phyloP scores from a whole-genome alignment of 2,113 vertebrate species.

The Sylvicapra grimmia region DNA sequence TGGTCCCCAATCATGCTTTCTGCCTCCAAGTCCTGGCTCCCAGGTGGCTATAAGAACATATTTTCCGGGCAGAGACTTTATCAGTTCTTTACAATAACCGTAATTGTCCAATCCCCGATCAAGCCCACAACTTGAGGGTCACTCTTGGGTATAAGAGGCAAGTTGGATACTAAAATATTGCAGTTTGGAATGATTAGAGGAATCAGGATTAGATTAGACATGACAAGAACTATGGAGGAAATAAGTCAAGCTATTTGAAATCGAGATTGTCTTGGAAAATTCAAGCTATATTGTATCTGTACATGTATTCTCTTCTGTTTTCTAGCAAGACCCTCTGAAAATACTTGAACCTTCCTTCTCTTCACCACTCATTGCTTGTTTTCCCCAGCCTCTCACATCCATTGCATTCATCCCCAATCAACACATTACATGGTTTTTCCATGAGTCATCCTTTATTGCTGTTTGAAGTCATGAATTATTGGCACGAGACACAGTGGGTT shows the following conservation, averaged over 20 bases:
- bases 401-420: slow-evolving; percentile 32
- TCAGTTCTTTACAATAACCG: neutral
- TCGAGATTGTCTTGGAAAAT: neutral
- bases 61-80: neutral
- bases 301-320: neutral
- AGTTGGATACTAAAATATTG: neutral
- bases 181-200: neutral
- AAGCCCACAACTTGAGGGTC: neutral
- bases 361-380: neutral
- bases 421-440: slow-evolving; percentile 37
- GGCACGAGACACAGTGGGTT: neutral
- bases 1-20: neutral
- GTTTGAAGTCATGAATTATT: slow-evolving; percentile 41
- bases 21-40: neutral
- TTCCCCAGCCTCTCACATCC: neutral
- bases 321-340: neutral
- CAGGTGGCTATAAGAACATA: neutral
- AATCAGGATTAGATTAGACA: neutral
- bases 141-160: neutral
- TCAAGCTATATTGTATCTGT: neutral
- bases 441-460: slow-evolving; percentile 62
- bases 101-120: neutral
- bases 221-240: neutral
- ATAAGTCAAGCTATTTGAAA: slow-evolving; percentile 7
- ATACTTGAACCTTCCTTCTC: neutral